Base-by-base conservation (phyloP, 2,797 vertebrate species). In the Sarcophilus harrisii region DNA sequence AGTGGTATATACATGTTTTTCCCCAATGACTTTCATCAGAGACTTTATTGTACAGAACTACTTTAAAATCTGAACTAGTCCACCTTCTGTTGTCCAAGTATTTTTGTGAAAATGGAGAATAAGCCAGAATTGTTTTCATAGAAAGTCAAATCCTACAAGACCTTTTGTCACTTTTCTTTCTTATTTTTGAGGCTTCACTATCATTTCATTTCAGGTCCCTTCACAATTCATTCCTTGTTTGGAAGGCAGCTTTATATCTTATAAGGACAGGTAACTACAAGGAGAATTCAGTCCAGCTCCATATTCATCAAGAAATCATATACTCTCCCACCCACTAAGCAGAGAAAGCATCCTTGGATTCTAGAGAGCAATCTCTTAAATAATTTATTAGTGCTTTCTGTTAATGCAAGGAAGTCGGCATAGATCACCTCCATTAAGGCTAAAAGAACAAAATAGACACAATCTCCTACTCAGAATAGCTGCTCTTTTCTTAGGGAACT, bases 91-190 rank as follows among this genome's bases (percentile, higher is more conserved):
- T 45, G 73, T 45, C 66, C 90, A 96, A 81, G 73, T 45, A 55
- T n/a, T 91, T 95, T 92, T 97, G 92, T 45, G 45, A 97, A 96
- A 96, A 91, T 91, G 90, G 1, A 66, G 14, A 28, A 27, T 94
- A 90, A 81, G 38, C 62, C 57, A 94, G 30, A 94, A 94, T n/a
- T 93, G 13, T 91, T 94, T 87, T 90, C 95, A 96, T 92, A 89
- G 87, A 95, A 49, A 81, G 5, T 59, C 90, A 94, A 93, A 94
- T 97, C 95, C 59, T 94, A 58, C 28, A 97, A 95, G 62, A 30
- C 91, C 92, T 96, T 93, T 95, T 93, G n/a, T 93, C 59, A 92
- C n/a, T 96, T 91, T 81, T 24, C 95, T 96, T 60, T 97, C 54
- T 60, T 94, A 91, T 54, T 92, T 94, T 97, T 45, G 93, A 73